These are phyloP conservation scores for Cliona cf. orientalis DNA, from an alignment of 37 sponge, comb jelly and placozoan genomes.

Conservation along the genomic window DNA sequence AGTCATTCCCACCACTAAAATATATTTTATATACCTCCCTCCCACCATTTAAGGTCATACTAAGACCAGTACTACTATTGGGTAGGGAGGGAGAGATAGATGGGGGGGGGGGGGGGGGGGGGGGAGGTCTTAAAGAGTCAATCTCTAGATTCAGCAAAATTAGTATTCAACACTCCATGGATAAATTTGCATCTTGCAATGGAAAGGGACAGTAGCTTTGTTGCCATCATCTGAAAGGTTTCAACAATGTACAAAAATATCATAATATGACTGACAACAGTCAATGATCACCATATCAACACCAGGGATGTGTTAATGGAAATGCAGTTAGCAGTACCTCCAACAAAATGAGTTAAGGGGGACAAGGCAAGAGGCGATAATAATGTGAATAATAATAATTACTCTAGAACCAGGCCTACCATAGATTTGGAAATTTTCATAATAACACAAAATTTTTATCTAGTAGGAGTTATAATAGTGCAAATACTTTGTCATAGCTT, in stretches of 20 bases:
- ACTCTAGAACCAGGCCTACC: no score
- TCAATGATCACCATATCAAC: conserved; percentile 21
- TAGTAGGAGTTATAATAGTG: background rate
- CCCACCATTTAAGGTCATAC: no score
- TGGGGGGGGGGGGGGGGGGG: background rate
- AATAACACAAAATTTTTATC: background rate
- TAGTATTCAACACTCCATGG: background rate
- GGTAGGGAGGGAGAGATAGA: background rate
- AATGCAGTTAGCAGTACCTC: no score
- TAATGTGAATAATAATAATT: no score
- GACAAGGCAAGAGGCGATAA: no score
- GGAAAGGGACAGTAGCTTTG: conserved; percentile 45
- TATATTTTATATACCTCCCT: no score
- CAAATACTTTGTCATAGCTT: conserved; percentile 43
- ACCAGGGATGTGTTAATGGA: no score
- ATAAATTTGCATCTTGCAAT: background rate
- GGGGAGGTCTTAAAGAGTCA: background rate
- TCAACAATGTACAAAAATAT: no score
- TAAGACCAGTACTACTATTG: background rate
- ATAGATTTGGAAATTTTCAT: background rate
- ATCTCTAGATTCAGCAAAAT: no score
- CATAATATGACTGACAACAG: conserved; percentile 26
- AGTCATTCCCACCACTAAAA: no score
- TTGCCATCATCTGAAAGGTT: no score
- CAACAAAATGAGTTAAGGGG: no score